These are phyloP conservation scores for Hydropsyche betteni DNA, from an alignment of 2,888 invertebrate genomes.

Conservation along the genomic window DNA sequence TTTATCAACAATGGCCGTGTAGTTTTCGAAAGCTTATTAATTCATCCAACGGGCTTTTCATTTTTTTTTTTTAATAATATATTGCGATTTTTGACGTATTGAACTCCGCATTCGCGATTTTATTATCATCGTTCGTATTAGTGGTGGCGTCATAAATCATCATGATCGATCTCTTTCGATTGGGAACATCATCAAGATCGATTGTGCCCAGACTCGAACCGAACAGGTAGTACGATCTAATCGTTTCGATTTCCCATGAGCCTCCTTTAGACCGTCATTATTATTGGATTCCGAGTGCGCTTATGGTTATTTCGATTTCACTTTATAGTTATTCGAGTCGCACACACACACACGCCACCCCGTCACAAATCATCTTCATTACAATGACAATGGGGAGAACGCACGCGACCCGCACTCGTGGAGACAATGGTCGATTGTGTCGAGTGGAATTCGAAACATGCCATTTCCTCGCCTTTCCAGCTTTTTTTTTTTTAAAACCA, in stretches of 20 bases:
- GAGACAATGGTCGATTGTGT: conserved; percentile 41
- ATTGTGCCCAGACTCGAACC: conserved; percentile 3
- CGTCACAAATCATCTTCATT: conserved; percentile 40
- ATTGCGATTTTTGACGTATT: conserved; percentile 1
- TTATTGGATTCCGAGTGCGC: background rate
- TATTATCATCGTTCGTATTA: background rate
- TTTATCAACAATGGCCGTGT: background rate
- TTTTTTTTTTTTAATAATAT: background rate
- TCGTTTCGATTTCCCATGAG: background rate
- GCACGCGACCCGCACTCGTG: conserved; percentile 21
- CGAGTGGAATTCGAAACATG: conserved; percentile 40
- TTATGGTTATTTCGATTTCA: background rate
- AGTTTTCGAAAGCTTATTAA: too few relatives aligned
- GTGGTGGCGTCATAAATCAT: conserved; percentile 15
- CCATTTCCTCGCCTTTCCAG: conserved; percentile 29
- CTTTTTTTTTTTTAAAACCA: background rate
- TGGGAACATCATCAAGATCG: conserved; percentile 20
- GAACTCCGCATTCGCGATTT: conserved; percentile 1
- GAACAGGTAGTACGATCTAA: conserved; percentile 2
- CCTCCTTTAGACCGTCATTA: background rate
- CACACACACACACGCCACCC: background rate
- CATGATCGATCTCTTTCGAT: conserved; percentile 5
- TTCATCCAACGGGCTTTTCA: too few relatives aligned
- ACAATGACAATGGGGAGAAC: conserved; percentile 43
- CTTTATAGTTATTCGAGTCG: conserved; percentile 34